These are phyloP conservation scores for Pagetopsis macropterus DNA, from an alignment of 2,797 vertebrate genomes.

Conservation along the genomic window DNA sequence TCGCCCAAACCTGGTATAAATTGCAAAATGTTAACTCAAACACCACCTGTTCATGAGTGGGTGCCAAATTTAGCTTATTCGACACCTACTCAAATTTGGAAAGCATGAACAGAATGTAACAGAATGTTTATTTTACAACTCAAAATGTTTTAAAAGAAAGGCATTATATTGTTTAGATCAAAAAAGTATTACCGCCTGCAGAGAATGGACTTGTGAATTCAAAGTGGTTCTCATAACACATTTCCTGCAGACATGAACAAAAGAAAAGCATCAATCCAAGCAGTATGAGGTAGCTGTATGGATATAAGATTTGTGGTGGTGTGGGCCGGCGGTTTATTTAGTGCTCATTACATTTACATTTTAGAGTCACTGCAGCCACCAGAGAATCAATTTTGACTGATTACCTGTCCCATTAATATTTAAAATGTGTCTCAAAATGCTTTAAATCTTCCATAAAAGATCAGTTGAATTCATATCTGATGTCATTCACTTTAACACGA, in stretches of 20 bases:
- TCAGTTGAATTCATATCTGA: slow-evolving; percentile 48
- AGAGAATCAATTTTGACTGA: slow-evolving; percentile 56
- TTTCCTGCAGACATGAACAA: not conserved
- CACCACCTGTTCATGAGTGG: not conserved
- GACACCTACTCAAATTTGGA: not conserved
- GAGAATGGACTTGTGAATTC: not conserved
- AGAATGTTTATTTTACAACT: not conserved
- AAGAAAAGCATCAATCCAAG: slow-evolving; percentile 19
- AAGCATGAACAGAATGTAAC: slow-evolving; percentile 1
- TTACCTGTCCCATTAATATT: slow-evolving; percentile 55
- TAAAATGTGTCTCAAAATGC: slow-evolving; percentile 19
- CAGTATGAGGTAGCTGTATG: slow-evolving; percentile 4
- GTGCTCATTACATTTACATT: slow-evolving; percentile 27
- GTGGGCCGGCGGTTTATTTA: not conserved
- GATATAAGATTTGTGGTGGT: not conserved
- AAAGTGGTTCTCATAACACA: too few species aligned
- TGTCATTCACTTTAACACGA: slow-evolving; percentile 47
- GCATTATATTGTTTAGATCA: not conserved
- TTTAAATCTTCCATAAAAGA: slow-evolving; percentile 46
- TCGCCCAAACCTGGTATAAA: not conserved
- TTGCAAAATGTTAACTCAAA: not conserved
- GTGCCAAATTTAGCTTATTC: not conserved
- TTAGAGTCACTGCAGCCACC: slow-evolving; percentile 43
- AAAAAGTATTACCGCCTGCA: not conserved
- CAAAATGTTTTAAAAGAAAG: not conserved